Evolutionary conservation across 2,797 vertebrate genomes (phyloP).

Genomic region (Diglossa cyanea): DNA sequence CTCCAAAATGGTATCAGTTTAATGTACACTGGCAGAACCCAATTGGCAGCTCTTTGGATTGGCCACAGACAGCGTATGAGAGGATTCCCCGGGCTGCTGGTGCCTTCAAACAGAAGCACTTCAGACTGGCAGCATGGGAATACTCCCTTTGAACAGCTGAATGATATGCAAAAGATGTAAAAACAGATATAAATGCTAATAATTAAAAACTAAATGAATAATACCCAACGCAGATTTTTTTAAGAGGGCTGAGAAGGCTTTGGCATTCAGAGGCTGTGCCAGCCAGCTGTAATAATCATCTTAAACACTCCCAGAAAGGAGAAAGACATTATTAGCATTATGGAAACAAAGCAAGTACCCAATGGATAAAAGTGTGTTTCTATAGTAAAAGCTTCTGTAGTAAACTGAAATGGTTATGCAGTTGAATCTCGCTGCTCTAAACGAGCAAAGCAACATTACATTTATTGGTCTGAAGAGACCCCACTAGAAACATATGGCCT

Average conservation of each 20-base stretch:
- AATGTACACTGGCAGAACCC: constrained; percentile 47
- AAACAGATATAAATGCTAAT: constrained; percentile 70
- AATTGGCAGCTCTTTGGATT: constrained; percentile 34
- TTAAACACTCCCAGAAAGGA: background rate
- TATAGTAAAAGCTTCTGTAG: background rate
- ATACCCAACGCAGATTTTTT: constrained; percentile 66
- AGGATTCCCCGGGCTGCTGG: constrained; percentile 15
- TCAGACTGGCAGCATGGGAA: constrained; percentile 57
- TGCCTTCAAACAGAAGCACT: constrained; percentile 64
- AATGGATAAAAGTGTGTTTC: background rate
- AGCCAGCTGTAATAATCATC: constrained; percentile 42
- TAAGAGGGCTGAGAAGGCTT: constrained; percentile 56
- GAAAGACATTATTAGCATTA: constrained; percentile 26
- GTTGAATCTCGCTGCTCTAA: background rate
- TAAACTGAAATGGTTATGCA: constrained; percentile 23
- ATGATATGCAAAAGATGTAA: constrained; percentile 67
- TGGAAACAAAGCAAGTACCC: constrained; percentile 20
- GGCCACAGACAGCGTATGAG: background rate
- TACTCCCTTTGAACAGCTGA: constrained; percentile 72
- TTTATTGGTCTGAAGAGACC: constrained; percentile 31
- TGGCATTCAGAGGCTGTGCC: constrained; percentile 47
- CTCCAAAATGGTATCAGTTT: constrained; percentile 51
- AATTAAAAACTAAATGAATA: constrained; percentile 76
- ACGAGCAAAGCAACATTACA: constrained; percentile 2
- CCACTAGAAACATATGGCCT: constrained; percentile 6